phyloP scores from a whole-genome alignment of 2,888 invertebrate genomes.

The Boloria selene region DNA sequence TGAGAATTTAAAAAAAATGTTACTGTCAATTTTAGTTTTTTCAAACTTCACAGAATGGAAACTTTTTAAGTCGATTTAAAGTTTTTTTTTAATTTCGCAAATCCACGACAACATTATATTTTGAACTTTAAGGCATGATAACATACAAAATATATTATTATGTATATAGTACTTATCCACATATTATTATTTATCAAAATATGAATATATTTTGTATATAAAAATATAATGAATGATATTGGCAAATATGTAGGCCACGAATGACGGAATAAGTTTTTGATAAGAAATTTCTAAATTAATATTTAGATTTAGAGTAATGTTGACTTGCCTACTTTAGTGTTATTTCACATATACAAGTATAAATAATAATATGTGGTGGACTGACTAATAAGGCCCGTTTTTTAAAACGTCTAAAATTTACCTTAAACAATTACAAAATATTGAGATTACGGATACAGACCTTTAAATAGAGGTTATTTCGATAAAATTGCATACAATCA shows the following conservation, averaged over 20 bases:
- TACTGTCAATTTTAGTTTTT: not conserved
- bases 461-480: constrained; percentile 13
- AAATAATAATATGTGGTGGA: constrained; percentile 17
- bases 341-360: not conserved
- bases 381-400: constrained; percentile 21
- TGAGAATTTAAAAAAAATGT: constrained; percentile 23
- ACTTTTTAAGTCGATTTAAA: not conserved
- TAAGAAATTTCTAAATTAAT: no score
- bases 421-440: constrained; percentile 28
- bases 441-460: constrained; percentile 22
- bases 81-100: constrained; percentile 34
- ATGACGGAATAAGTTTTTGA: no score
- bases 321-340: no score
- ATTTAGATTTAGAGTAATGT: no score
- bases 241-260: no score
- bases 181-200: constrained; percentile 6
- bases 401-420: constrained; percentile 23
- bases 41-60: no score
- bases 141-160: constrained; percentile 18
- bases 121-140: constrained; percentile 42
- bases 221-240: no score
- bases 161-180: constrained; percentile 20
- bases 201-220: no score
- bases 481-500: constrained; percentile 29
- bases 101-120: constrained; percentile 28